Conservation (phyloP, 1,140 invertebrate genomes). For the Drosophila persimilis region DNA sequence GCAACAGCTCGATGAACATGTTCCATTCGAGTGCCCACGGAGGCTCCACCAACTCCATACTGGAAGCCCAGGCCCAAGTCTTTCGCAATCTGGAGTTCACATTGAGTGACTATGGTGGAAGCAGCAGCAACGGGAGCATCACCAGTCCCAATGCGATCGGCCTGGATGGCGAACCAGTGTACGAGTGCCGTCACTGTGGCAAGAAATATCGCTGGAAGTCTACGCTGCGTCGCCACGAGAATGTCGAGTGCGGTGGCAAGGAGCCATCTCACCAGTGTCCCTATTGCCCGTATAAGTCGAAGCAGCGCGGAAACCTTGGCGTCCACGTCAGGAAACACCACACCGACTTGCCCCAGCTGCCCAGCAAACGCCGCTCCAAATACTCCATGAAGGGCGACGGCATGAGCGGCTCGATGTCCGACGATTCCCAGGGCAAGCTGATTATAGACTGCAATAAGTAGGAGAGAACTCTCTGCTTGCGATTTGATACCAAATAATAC, state of each 20-base stretch:
- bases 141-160: slow-evolving; percentile 74
- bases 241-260: slow-evolving; percentile 93
- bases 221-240: slow-evolving; percentile 91
- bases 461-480: slow-evolving; percentile 9
- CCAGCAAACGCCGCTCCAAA: slow-evolving; percentile 81
- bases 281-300: slow-evolving; percentile 90
- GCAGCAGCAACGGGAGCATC: slow-evolving; percentile 63
- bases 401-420: slow-evolving; percentile 64
- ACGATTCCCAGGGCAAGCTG: slow-evolving; percentile 76
- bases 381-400: slow-evolving; percentile 67
- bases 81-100: slow-evolving; percentile 76
- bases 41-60: slow-evolving; percentile 40
- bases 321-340: slow-evolving; percentile 92
- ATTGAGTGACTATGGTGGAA: slow-evolving; percentile 68
- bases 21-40: slow-evolving; percentile 51
- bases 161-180: slow-evolving; percentile 87
- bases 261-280: slow-evolving; percentile 92
- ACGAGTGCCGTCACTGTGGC: slow-evolving; percentile 90
- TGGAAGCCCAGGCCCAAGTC: slow-evolving; percentile 74
- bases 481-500: slow-evolving; percentile 66
- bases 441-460: slow-evolving; percentile 75
- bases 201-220: slow-evolving; percentile 93
- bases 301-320: slow-evolving; percentile 90
- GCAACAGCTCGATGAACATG: slow-evolving; percentile 46
- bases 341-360: slow-evolving; percentile 79